Conservation (phyloP, 2,888 invertebrate genomes). For the Petrophora chlorosata region DNA sequence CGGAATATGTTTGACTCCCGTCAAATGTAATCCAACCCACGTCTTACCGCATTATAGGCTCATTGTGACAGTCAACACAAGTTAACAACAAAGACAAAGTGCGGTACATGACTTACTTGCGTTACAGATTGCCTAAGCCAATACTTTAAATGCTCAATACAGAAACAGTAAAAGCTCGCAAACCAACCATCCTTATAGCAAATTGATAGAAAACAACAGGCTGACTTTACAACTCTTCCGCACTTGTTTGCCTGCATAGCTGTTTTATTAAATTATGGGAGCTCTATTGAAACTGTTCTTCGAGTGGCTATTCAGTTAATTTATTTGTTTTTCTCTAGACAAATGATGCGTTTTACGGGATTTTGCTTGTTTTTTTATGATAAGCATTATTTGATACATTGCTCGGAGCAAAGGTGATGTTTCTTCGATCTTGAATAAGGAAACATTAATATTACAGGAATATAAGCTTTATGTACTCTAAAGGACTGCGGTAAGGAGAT, state of each 20-base stretch:
- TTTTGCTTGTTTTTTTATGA: slow-evolving; percentile 51
- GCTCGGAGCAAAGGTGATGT: slow-evolving; percentile 30
- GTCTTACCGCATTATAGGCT: slow-evolving; percentile 40
- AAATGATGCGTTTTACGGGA: slow-evolving; percentile 62
- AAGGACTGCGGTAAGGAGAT: slow-evolving; percentile 14
- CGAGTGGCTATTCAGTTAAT: slow-evolving; percentile 62
- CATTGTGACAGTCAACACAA: slow-evolving; percentile 47
- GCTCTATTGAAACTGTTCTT: slow-evolving; percentile 58
- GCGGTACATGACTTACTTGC: slow-evolving; percentile 24
- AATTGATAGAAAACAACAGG: slow-evolving; percentile 40
- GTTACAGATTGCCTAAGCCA: slow-evolving; percentile 9
- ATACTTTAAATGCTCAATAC: neutral
- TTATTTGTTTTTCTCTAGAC: slow-evolving; percentile 70
- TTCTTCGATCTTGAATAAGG: slow-evolving; percentile 17
- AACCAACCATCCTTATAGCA: slow-evolving; percentile 4
- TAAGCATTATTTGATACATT: slow-evolving; percentile 40
- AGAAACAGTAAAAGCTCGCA: slow-evolving; percentile 4
- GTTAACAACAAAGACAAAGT: slow-evolving; percentile 49
- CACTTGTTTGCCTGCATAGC: slow-evolving; percentile 47
- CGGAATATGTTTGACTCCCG: slow-evolving; percentile 47
- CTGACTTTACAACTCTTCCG: slow-evolving; percentile 48
- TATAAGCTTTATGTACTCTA: slow-evolving; percentile 7
- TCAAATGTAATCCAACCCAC: slow-evolving; percentile 47
- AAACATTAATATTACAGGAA: slow-evolving; percentile 15
- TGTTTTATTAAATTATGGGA: slow-evolving; percentile 62